phyloP scores from a whole-genome alignment of 2,113 vertebrate species.

The Uria aalge region DNA sequence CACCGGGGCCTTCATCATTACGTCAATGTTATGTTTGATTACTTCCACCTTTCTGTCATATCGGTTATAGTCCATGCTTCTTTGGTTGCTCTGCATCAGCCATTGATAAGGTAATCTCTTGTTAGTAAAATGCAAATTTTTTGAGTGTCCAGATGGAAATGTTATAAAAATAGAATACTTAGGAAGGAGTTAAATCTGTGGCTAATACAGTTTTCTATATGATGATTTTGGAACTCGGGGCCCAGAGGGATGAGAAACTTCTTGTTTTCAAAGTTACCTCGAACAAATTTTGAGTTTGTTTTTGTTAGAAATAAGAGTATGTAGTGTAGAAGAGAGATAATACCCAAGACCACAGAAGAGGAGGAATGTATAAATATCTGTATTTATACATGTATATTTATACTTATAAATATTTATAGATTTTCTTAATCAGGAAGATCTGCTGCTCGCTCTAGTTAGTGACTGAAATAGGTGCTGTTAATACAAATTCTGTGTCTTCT shows the following conservation, averaged over 20 bases:
- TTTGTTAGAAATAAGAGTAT: background rate
- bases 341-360: background rate
- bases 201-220: background rate
- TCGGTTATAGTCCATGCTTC: constrained; percentile 93
- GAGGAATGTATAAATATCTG: background rate
- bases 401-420: background rate
- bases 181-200: background rate
- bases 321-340: background rate
- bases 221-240: background rate
- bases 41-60: constrained; percentile 97
- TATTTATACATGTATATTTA: background rate
- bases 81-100: constrained; percentile 95
- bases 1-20: constrained; percentile 96
- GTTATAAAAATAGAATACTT: background rate
- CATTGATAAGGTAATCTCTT: constrained; percentile 89
- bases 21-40: constrained; percentile 98
- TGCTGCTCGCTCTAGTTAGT: background rate
- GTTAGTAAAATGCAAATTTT: background rate
- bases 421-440: constrained; percentile 9
- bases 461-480: background rate
- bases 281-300: background rate
- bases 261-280: background rate
- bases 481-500: background rate
- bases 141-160: background rate
- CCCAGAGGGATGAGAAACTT: background rate